Evolutionary conservation across 2,797 vertebrate genomes (phyloP), one percentile per base, ranked within the genome.

Genomic region (Ctenochaetus hawaiiensis): DNA sequence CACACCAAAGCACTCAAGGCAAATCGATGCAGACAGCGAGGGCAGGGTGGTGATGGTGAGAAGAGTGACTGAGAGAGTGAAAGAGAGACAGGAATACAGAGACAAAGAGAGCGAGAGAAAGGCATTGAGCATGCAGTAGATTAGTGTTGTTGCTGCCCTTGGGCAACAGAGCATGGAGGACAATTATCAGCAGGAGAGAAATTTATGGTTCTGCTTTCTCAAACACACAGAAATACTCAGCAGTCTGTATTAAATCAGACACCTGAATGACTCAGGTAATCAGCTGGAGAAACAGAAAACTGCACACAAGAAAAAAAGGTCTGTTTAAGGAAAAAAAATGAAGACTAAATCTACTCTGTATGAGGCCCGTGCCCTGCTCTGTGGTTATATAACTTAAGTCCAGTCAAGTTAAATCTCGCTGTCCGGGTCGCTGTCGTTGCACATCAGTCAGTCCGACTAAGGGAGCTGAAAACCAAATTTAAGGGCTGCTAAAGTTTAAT

Each of bases 101-200:
- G 23, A 26, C 47, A 12, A 60, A 52, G 30, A 71, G 49, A 51
- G 60, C 53, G 64, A 77, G 57, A 73, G 67, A 70, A 72, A 81
- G 59, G 63, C 69, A 81, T 70, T 63, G 84, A 88, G 87, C 81
- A 78, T 88, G 87, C 83, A 86, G 89, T 84, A 87, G 84, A 91
- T 91, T 88, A 86, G 81, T 85, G 89, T 83, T 86, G 80, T 72
- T 81, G 82, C 75, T 88, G 88, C 84, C 93, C 89, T 89, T 90
- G 88, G 70, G 86, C 86, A 82, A 76, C 81, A 74, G 81, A 88
- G 90, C 86, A 90, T 86, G 75, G 86, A 92, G 91, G 91, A 90
- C 87, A 91, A 92, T 92, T 92, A 88, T 81, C 83, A 87, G 81
- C 81, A 77, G 81, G 86, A 84, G 67, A 81, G 82, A 77, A 74